Percentiles rank a stretch among this genome's conserved stretches.
Evolutionary conservation across 2,797 vertebrate genomes (phyloP).

Genomic region (Sebastes vulpes): DNA sequence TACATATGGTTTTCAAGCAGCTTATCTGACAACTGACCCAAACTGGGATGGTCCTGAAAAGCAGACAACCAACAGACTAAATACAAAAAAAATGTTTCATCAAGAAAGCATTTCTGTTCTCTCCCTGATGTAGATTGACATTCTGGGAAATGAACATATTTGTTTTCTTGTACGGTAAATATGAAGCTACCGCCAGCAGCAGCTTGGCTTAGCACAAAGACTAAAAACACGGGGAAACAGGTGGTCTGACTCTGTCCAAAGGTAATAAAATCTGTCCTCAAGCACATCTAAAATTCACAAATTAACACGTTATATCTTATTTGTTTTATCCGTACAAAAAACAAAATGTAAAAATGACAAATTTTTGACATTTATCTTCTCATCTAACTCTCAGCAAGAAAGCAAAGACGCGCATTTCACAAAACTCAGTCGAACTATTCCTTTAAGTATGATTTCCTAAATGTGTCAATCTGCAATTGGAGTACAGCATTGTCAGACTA

Average conservation of each 20-base stretch:
- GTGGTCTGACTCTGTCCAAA: too few relatives aligned
- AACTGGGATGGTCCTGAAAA: slow-evolving; percentile 93
- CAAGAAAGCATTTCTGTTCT: background rate
- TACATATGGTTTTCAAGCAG: slow-evolving; percentile 94
- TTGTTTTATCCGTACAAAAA: background rate
- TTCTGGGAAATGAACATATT: background rate
- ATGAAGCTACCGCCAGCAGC: background rate
- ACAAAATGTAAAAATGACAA: too few relatives aligned
- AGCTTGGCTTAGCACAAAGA: background rate
- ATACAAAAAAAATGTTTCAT: background rate
- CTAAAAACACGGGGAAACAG: background rate
- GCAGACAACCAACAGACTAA: background rate
- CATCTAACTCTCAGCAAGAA: too few relatives aligned
- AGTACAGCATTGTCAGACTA: background rate
- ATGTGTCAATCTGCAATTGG: background rate
- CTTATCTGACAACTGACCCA: slow-evolving; percentile 94
- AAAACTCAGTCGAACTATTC: background rate
- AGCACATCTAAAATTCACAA: background rate
- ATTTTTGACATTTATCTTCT: too few relatives aligned
- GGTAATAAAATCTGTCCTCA: background rate
- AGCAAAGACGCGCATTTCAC: too few relatives aligned
- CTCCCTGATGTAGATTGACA: background rate
- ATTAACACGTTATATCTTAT: background rate
- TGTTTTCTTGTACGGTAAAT: background rate
- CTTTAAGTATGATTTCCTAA: too few relatives aligned